A percentile compares a stretch with the other conserved stretches of the same genome.
Evolutionary conservation across 2,113 vertebrate genomes (phyloP).

Genomic region (Agelaius tricolor): DNA sequence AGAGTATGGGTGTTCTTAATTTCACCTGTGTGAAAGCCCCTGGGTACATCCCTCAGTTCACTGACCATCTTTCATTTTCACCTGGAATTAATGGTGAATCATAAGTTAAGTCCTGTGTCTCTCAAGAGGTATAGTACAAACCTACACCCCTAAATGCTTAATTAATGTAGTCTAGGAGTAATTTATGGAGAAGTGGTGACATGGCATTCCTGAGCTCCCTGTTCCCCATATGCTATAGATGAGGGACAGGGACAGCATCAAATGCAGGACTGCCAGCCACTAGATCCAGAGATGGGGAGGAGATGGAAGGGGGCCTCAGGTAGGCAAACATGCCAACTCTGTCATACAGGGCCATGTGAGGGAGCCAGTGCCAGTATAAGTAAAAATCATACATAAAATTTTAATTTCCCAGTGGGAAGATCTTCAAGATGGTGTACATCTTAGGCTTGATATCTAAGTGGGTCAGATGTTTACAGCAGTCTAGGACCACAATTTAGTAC

Average conservation of each 20-base stretch:
- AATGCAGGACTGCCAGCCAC: neutral
- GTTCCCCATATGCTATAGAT: neutral
- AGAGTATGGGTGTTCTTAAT: neutral
- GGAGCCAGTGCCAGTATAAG: neutral
- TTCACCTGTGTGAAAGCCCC: neutral
- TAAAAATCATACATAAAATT: neutral
- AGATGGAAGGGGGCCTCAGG: neutral
- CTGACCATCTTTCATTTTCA: neutral
- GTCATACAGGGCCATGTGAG: too few species aligned
- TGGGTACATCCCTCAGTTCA: neutral
- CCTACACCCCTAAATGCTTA: neutral
- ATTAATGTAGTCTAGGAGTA: neutral
- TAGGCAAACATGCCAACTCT: neutral
- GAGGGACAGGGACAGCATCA: neutral
- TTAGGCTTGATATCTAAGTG: neutral
- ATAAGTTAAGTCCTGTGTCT: neutral
- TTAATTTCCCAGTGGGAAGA: neutral
- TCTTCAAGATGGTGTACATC: neutral
- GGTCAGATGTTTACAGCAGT: neutral
- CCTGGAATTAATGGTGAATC: neutral
- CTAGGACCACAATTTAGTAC: neutral
- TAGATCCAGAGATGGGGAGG: neutral
- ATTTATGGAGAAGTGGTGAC: neutral
- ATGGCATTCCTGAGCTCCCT: neutral
- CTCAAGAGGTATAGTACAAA: neutral